These are phyloP conservation scores for Caenorhabditis sulstoni DNA, from an alignment of 2,888 invertebrate genomes.

Conservation along the genomic window DNA sequence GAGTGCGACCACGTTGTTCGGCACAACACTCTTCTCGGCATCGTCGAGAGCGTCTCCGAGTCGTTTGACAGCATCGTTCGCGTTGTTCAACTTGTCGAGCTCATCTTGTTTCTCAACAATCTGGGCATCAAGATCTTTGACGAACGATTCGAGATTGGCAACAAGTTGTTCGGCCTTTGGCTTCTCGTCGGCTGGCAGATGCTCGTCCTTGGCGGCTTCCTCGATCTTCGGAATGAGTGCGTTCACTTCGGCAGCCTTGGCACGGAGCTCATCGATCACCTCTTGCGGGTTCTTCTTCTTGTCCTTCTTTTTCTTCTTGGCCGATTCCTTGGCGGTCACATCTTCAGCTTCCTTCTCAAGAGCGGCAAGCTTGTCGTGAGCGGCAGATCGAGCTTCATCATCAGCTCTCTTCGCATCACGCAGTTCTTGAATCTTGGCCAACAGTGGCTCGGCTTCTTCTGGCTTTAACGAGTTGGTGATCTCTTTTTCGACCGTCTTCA, in stretches of 20 bases:
- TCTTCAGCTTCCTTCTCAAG: slow-evolving; percentile 62
- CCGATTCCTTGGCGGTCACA: slow-evolving; percentile 48
- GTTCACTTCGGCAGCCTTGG: slow-evolving; percentile 45
- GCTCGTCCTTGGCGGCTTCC: slow-evolving; percentile 50
- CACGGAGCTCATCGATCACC: slow-evolving; percentile 48
- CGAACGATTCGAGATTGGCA: slow-evolving; percentile 44
- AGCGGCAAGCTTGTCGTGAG: slow-evolving; percentile 55
- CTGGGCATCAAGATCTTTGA: slow-evolving; percentile 53
- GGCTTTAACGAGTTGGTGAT: slow-evolving; percentile 36
- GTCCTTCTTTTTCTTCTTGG: slow-evolving; percentile 63
- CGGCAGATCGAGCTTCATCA: slow-evolving; percentile 50
- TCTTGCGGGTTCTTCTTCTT: slow-evolving; percentile 58
- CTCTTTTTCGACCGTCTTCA: slow-evolving; percentile 34
- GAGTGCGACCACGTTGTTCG: slow-evolving; percentile 48
- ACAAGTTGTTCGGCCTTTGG: slow-evolving; percentile 57
- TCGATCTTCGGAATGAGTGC: slow-evolving; percentile 53
- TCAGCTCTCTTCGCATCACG: slow-evolving; percentile 57
- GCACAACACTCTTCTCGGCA: slow-evolving; percentile 52
- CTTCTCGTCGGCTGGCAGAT: slow-evolving; percentile 53
- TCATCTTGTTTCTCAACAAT: slow-evolving; percentile 57
- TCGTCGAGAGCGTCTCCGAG: slow-evolving; percentile 57
- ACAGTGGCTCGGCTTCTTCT: slow-evolving; percentile 49
- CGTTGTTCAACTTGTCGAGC: slow-evolving; percentile 55
- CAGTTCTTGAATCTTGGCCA: slow-evolving; percentile 57
- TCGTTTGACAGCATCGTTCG: slow-evolving; percentile 58